phyloP scores from a whole-genome alignment of 2,797 vertebrate species.

The Enteromius thamalakanensis region DNA sequence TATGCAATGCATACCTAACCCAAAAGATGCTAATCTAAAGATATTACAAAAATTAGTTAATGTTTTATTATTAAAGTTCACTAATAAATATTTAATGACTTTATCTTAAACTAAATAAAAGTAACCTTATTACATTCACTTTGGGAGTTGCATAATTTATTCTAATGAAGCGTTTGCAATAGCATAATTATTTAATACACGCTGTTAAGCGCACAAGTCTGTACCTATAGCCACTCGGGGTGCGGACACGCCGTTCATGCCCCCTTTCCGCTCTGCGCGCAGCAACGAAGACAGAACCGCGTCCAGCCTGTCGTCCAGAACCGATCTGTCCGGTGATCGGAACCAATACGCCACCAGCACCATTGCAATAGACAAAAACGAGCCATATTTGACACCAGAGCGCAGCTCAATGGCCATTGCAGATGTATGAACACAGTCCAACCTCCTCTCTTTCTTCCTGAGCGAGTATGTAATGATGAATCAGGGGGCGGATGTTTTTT shows the following conservation, averaged over 20 bases:
- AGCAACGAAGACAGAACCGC: constrained; percentile 80
- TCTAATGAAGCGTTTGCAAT: not conserved
- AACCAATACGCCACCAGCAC: constrained; percentile 79
- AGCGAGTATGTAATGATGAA: not conserved
- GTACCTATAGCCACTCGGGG: constrained; percentile 82
- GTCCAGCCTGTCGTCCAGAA: constrained; percentile 78
- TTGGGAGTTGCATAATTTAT: not conserved
- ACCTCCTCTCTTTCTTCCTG: not conserved
- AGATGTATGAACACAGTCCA: not conserved
- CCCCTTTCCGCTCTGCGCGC: constrained; percentile 81
- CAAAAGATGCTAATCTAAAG: not conserved
- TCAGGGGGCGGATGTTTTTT: constrained; percentile 23
- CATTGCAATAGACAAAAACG: constrained; percentile 72
- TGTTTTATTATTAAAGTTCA: not conserved
- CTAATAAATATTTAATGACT: not conserved
- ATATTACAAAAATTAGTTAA: not conserved
- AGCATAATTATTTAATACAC: not conserved
- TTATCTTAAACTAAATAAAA: not conserved
- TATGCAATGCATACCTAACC: no score
- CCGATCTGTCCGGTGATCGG: constrained; percentile 66
- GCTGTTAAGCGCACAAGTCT: constrained; percentile 15
- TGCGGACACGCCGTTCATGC: constrained; percentile 66
- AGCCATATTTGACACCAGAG: constrained; percentile 74
- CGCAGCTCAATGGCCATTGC: constrained; percentile 68
- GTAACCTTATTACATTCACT: not conserved